A percentile compares a stretch with the other conserved stretches of the same genome.
Evolutionary conservation across 1,140 invertebrate species (phyloP).

Genomic region (Portunus trituberculatus): DNA sequence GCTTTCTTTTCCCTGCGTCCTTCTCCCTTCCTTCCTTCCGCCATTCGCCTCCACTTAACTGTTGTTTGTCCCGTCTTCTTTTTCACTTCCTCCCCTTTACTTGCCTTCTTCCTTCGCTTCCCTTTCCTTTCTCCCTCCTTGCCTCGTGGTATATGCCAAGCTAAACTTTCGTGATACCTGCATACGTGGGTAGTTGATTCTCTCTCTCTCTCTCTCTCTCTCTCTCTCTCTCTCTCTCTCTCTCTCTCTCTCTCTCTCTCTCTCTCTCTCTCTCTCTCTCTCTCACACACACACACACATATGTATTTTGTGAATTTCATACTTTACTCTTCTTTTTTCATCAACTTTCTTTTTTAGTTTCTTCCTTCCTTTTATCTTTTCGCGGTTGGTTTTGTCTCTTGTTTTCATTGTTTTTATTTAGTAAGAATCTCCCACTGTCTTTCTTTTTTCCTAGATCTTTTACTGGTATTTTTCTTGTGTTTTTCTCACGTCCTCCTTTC

Average conservation of each 20-base stretch:
- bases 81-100: slow-evolving; percentile 1
- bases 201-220: neutral
- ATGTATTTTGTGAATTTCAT: too few species aligned
- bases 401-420: neutral
- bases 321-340: too few species aligned
- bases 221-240: slow-evolving; percentile 1
- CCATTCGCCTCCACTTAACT: neutral
- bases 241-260: too few species aligned
- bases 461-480: neutral
- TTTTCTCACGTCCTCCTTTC: neutral
- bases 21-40: neutral
- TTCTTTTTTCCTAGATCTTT: too few species aligned
- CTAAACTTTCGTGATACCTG: neutral
- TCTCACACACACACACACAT: too few species aligned
- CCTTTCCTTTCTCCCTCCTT: neutral
- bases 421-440: neutral
- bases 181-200: neutral
- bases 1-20: neutral
- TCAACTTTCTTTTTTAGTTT: neutral
- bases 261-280: too few species aligned
- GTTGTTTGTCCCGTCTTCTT: neutral
- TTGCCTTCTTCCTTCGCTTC: neutral
- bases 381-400: neutral
- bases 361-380: neutral
- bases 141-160: neutral